These are phyloP conservation scores for Nasonovia ribisnigri DNA, from an alignment of 2,888 invertebrate species.

Conservation along the genomic window DNA sequence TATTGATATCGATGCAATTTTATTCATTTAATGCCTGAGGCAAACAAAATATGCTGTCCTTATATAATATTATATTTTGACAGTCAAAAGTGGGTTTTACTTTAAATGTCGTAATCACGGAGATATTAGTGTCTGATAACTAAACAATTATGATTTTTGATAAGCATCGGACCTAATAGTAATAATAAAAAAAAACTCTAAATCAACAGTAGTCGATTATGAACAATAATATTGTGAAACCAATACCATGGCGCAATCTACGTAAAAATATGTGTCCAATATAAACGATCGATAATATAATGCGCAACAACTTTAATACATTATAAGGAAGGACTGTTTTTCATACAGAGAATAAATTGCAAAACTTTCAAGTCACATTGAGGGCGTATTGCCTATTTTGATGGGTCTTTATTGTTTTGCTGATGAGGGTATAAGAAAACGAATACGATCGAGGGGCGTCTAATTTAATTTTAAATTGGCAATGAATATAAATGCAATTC, in stretches of 20 bases:
- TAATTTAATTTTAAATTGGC: background rate
- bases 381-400: background rate
- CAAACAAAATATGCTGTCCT: background rate
- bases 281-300: background rate
- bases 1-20: background rate
- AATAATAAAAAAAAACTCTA: no score
- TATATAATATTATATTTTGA: background rate
- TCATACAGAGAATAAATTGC: background rate
- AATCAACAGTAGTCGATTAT: background rate
- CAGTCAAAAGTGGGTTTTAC: background rate
- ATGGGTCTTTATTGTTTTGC: background rate
- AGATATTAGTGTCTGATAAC: slow-evolving; percentile 21
- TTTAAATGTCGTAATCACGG: background rate
- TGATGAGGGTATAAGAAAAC: background rate
- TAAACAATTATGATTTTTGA: background rate
- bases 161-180: background rate
- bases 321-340: background rate
- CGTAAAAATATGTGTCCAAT: background rate
- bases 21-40: background rate
- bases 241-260: background rate
- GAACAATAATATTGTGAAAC: background rate
- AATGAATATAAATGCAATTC: background rate
- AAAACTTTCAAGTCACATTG: background rate
- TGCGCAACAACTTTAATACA: background rate
- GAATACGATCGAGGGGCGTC: background rate